phyloP scores from a whole-genome alignment of 2,888 invertebrate genomes.

The Watsonalla binaria region DNA sequence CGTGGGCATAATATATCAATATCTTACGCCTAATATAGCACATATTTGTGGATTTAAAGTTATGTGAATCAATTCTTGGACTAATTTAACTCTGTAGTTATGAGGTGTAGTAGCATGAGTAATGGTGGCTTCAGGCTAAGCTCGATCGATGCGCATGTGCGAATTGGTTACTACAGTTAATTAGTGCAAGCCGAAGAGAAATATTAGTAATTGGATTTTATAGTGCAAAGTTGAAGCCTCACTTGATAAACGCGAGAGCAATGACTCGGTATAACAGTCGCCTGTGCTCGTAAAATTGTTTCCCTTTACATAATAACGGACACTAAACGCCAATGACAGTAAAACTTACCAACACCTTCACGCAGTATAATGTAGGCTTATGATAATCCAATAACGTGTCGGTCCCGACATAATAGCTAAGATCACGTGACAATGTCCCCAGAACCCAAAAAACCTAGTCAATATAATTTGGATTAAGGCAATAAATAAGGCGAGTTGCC shows the following conservation, averaged over 20 bases:
- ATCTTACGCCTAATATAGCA: too few species aligned
- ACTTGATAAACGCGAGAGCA: slow-evolving; percentile 41
- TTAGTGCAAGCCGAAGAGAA: slow-evolving; percentile 62
- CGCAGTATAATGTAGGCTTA: slow-evolving; percentile 21
- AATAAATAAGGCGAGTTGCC: slow-evolving; percentile 73
- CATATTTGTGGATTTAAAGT: too few species aligned
- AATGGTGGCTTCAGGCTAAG: slow-evolving; percentile 67
- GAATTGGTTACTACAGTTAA: slow-evolving; percentile 67
- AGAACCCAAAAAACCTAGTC: slow-evolving; percentile 66
- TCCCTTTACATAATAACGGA: slow-evolving; percentile 12
- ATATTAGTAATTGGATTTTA: slow-evolving; percentile 69
- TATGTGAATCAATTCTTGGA: slow-evolving; percentile 8
- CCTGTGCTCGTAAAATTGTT: slow-evolving; percentile 18
- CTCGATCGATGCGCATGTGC: slow-evolving; percentile 60
- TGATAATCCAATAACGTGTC: slow-evolving; percentile 32
- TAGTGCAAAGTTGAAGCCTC: slow-evolving; percentile 39
- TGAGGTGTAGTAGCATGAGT: slow-evolving; percentile 49
- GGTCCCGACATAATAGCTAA: slow-evolving; percentile 45
- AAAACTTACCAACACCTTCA: slow-evolving; percentile 16
- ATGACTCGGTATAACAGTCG: slow-evolving; percentile 22
- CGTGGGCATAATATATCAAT: too few species aligned
- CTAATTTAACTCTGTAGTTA: slow-evolving; percentile 21
- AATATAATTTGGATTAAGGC: slow-evolving; percentile 75
- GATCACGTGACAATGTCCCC: slow-evolving; percentile 64
- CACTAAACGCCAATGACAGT: slow-evolving; percentile 15